Conservation (phyloP, 2,888 invertebrate genomes). For the Epinotia brunnichana region DNA sequence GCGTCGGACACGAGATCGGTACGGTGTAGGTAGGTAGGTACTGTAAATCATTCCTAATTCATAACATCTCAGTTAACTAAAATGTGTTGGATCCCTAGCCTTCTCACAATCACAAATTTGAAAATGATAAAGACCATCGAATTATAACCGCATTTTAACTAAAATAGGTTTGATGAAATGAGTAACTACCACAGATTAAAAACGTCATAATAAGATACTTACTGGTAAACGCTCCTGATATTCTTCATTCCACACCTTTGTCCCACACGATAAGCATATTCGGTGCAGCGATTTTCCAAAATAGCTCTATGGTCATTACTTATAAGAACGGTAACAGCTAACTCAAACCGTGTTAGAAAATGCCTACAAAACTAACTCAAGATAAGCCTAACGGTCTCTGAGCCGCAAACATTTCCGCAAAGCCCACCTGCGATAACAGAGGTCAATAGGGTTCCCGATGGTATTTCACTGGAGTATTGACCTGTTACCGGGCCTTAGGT, state of each 20-base stretch:
- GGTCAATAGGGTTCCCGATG: neutral
- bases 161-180: no score
- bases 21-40: no score
- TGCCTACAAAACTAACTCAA: slow-evolving; percentile 2
- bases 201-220: neutral
- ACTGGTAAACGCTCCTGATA: neutral
- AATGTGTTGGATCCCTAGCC: no score
- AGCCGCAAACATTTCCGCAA: slow-evolving; percentile 7
- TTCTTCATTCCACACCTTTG: no score
- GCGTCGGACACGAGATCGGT: no score
- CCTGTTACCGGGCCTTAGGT: neutral
- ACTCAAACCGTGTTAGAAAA: slow-evolving; percentile 2
- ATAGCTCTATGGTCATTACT: neutral
- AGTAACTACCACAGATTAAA: no score
- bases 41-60: no score
- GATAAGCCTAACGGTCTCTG: neutral
- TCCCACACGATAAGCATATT: neutral
- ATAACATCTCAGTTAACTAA: no score
- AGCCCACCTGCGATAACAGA: slow-evolving; percentile 17
- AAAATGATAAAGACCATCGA: no score
- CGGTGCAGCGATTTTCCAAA: neutral
- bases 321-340: neutral
- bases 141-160: no score
- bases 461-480: neutral
- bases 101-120: no score